Evolutionary conservation across 2,113 vertebrate genomes (phyloP).

Genomic region (Antidorcas marsupialis): DNA sequence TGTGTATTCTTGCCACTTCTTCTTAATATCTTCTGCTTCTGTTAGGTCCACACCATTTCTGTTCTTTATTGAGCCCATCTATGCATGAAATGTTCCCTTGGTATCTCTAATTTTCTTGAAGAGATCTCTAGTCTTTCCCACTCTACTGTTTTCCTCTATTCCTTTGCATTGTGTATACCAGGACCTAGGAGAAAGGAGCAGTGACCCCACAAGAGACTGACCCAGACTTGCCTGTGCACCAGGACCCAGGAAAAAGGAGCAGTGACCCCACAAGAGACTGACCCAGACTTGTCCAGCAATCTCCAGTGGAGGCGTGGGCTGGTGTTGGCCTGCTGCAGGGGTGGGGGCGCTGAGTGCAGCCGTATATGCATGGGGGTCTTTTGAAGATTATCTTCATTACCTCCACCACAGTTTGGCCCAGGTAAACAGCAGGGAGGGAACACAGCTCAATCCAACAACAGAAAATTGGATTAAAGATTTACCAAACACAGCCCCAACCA

Average conservation of each 20-base stretch:
- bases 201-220: neutral
- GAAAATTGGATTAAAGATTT: neutral
- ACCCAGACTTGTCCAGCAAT: neutral
- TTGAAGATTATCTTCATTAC: neutral
- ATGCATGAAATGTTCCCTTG: neutral
- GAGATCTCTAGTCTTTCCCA: neutral
- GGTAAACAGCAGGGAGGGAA: neutral
- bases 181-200: neutral
- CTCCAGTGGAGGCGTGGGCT: accelerated
- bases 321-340: neutral
- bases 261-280: neutral
- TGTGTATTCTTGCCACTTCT: neutral
- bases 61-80: neutral
- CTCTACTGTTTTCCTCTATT: neutral
- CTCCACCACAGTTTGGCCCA: neutral
- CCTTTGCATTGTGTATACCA: neutral
- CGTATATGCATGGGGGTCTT: neutral
- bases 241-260: neutral
- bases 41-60: neutral
- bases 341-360: neutral
- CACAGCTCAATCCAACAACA: neutral
- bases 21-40: neutral
- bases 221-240: neutral
- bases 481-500: neutral
- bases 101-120: neutral